Base-by-base conservation (phyloP, 2,113 vertebrate genomes). In the Pterocles gutturalis region DNA sequence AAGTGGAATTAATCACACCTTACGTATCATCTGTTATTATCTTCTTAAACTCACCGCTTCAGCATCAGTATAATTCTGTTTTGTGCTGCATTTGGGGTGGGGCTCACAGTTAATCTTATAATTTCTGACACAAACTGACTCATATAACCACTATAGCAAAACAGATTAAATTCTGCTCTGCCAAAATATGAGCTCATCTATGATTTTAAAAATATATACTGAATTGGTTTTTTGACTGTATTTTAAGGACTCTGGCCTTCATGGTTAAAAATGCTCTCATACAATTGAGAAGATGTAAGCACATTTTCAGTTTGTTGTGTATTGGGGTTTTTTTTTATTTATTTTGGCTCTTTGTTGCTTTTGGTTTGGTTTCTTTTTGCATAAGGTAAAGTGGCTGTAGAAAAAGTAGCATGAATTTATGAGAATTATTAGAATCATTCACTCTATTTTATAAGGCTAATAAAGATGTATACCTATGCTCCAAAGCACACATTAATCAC, bases 21-120 rank as follows among this genome's bases (percentile, higher is more conserved):
- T 72, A 15, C 0, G 0, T 41, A 22, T 46, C 5, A 29, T 33
- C 48, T 67, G 8, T 26, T 70, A 64, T 10, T 62, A 26, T 46
- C 48, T 51, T 82, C 72, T 62, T 49, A 90, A 64, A 13, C 11
- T 75, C 65, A 29, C 20, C 20, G 29, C 26, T 71, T 96, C 21
- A 60, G 20, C 41, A 82, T 72, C 53, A 82, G 28, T 9, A 46
- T 41, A 34, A 21, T 21, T 19, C 2, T 66, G 15, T 6, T 76
- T 73, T 41, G 8, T 49, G 21, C 17, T 58, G 10, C 8, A 9
- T 45, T 77, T 0, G 0, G 17, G 20, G 11, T 45, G 8, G 11
- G 54, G 21, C 9, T 90, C 1, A 15, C 10, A 38, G 21, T 61
- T 29, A 33, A 51, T 8, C 10, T 70, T 57, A 66, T 48, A 2